These are phyloP conservation scores for Andrena dorsata DNA, from an alignment of 2,888 invertebrate species.

Conservation along the genomic window DNA sequence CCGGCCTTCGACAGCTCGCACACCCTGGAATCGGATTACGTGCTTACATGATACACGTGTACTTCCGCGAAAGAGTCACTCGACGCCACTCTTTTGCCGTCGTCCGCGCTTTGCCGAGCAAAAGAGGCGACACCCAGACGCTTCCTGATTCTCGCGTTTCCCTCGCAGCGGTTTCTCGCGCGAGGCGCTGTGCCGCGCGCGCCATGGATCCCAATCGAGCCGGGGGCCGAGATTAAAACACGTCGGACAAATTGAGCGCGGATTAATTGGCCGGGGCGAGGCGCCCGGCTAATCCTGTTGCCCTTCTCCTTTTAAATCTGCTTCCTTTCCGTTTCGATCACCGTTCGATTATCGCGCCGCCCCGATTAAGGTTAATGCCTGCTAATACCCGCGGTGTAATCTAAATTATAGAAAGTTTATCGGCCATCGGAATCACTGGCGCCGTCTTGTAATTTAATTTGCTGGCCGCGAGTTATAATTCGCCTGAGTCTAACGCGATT, in stretches of 20 bases:
- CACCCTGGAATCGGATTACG: constrained; percentile 53
- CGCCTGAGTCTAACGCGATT: neutral
- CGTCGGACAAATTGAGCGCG: constrained; percentile 12
- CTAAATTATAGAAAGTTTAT: constrained; percentile 50
- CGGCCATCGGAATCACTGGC: constrained; percentile 24
- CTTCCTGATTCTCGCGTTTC: constrained; percentile 77
- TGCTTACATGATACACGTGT: constrained; percentile 46
- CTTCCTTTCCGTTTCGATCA: constrained; percentile 33
- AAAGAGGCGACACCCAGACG: constrained; percentile 61
- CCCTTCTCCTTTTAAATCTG: constrained; percentile 21
- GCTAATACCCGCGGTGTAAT: constrained; percentile 28
- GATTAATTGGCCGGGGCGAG: constrained; percentile 44
- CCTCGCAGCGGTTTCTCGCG: constrained; percentile 47
- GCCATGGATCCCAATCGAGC: neutral
- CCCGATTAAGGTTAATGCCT: constrained; percentile 44
- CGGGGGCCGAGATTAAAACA: neutral
- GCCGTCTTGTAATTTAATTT: constrained; percentile 41
- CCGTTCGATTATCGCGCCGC: neutral
- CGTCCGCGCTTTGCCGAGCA: constrained; percentile 59
- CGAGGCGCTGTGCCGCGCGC: constrained; percentile 4
- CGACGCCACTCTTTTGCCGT: constrained; percentile 55
- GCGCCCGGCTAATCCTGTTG: constrained; percentile 32
- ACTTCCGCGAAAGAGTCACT: constrained; percentile 66
- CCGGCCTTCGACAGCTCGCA: constrained; percentile 36
- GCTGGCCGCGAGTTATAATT: constrained; percentile 25